Conservation (phyloP, 1,140 invertebrate genomes). For the Anthonomus grandis region DNA sequence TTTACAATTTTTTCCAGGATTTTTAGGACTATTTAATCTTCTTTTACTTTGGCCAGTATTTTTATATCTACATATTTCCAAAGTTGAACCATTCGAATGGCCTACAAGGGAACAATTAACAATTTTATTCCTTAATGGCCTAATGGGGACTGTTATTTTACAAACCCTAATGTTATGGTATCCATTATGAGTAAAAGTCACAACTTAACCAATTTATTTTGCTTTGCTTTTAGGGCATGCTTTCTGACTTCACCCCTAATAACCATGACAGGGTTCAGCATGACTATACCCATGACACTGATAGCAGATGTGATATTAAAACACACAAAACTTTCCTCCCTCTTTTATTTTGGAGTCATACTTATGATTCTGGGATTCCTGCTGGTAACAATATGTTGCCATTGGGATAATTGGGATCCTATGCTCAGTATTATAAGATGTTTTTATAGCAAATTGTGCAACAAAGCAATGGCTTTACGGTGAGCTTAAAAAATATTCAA, state of each 20-base stretch:
- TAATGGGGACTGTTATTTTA: slow-evolving; percentile 83
- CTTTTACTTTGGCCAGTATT: slow-evolving; percentile 83
- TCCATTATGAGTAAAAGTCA: slow-evolving; percentile 6
- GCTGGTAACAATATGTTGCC: slow-evolving; percentile 68
- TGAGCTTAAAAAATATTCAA: no score
- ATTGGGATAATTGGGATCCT: slow-evolving; percentile 86
- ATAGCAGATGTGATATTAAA: slow-evolving; percentile 76
- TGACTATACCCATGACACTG: slow-evolving; percentile 84
- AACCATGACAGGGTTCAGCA: slow-evolving; percentile 75
- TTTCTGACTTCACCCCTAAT: slow-evolving; percentile 85
- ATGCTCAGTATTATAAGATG: slow-evolving; percentile 63
- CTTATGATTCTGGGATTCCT: slow-evolving; percentile 78
- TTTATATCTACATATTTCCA: slow-evolving; percentile 75
- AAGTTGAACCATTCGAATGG: slow-evolving; percentile 76
- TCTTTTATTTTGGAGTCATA: slow-evolving; percentile 77
- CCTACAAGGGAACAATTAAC: slow-evolving; percentile 76
- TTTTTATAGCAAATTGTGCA: slow-evolving; percentile 38
- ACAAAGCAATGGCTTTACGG: slow-evolving; percentile 36
- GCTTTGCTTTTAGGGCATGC: slow-evolving; percentile 67
- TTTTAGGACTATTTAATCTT: slow-evolving; percentile 82
- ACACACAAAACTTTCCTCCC: slow-evolving; percentile 65
- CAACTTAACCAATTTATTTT: slow-evolving; percentile 8
- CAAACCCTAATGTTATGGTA: slow-evolving; percentile 88
- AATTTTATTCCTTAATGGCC: slow-evolving; percentile 75
- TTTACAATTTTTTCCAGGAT: slow-evolving; percentile 57